phyloP scores from a whole-genome alignment of 2,113 vertebrate genomes.

The Stigmatopora nigra region DNA sequence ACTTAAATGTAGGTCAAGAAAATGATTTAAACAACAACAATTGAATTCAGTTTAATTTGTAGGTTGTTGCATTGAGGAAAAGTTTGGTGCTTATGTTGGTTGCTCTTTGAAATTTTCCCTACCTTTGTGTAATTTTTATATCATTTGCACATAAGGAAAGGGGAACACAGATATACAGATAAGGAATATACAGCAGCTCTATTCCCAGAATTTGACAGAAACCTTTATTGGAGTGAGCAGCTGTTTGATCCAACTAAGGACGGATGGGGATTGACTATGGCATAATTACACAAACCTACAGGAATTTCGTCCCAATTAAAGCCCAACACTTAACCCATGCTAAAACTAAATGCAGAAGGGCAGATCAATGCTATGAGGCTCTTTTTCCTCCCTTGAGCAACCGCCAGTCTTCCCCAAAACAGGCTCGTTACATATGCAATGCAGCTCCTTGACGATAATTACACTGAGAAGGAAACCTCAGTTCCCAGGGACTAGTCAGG shows the following conservation, averaged over 20 bases:
- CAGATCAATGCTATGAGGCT: slow-evolving; percentile 77
- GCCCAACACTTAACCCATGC: slow-evolving; percentile 70
- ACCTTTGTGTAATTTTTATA: slow-evolving; percentile 53
- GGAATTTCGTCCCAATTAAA: slow-evolving; percentile 85
- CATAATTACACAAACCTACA: slow-evolving; percentile 90
- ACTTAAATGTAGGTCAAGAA: no score
- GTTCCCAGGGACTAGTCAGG: slow-evolving; percentile 32
- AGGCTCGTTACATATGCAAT: slow-evolving; percentile 55
- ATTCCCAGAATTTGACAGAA: slow-evolving; percentile 76
- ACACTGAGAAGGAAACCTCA: slow-evolving; percentile 44
- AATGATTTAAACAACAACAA: not conserved
- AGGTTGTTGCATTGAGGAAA: slow-evolving; percentile 7
- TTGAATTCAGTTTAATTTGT: not conserved
- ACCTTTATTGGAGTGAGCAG: slow-evolving; percentile 95
- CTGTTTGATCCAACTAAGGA: slow-evolving; percentile 89
- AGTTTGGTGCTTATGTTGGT: slow-evolving; percentile 32
- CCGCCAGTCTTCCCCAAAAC: slow-evolving; percentile 40
- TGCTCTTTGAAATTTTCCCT: slow-evolving; percentile 43
- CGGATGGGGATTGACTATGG: slow-evolving; percentile 93
- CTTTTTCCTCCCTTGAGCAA: slow-evolving; percentile 47
- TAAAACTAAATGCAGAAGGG: slow-evolving; percentile 54
- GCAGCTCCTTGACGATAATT: slow-evolving; percentile 59
- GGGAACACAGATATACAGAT: slow-evolving; percentile 20
- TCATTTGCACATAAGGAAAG: slow-evolving; percentile 36
- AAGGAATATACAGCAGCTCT: slow-evolving; percentile 47